These are phyloP conservation scores for Eupleurogrammus muticus DNA, from an alignment of 2,797 vertebrate species.

Conservation along the genomic window DNA sequence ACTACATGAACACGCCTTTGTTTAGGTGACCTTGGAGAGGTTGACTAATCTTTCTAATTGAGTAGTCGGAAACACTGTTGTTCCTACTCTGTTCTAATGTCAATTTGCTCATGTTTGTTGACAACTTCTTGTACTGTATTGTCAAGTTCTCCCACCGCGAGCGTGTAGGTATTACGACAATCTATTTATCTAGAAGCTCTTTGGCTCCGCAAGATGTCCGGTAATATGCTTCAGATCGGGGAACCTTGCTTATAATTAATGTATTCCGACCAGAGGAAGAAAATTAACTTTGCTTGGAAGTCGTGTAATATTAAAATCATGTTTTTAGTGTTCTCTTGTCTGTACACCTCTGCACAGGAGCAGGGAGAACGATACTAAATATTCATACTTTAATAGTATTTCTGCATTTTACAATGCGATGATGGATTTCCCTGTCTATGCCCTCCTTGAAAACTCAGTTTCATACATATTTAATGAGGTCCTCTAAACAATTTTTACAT, in stretches of 20 bases:
- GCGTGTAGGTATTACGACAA: conserved; percentile 41
- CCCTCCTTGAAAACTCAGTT: conserved; percentile 82
- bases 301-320: conserved; percentile 66
- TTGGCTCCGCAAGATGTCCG: conserved; percentile 34
- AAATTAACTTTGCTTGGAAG: conserved; percentile 61
- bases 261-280: conserved; percentile 56
- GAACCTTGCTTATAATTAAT: conserved; percentile 58
- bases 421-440: conserved; percentile 86
- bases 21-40: conserved; percentile 80
- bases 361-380: conserved; percentile 75
- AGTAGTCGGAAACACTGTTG: conserved; percentile 74
- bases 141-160: conserved; percentile 25
- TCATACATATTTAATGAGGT: conserved; percentile 87
- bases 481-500: conserved; percentile 86
- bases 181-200: conserved; percentile 59
- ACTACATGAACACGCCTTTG: conserved; percentile 71
- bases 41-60: conserved; percentile 81
- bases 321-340: conserved; percentile 63
- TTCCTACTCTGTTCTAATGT: conserved; percentile 69
- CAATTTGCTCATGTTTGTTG: conserved; percentile 66
- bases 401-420: conserved; percentile 80
- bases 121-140: conserved; percentile 36
- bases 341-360: conserved; percentile 44
- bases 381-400: conserved; percentile 85
- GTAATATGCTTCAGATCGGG: conserved; percentile 41